A percentile compares a stretch with the other conserved stretches of the same genome.
Evolutionary conservation across 2,888 invertebrate genomes (phyloP).

Genomic region (Tenthredo amoena): DNA sequence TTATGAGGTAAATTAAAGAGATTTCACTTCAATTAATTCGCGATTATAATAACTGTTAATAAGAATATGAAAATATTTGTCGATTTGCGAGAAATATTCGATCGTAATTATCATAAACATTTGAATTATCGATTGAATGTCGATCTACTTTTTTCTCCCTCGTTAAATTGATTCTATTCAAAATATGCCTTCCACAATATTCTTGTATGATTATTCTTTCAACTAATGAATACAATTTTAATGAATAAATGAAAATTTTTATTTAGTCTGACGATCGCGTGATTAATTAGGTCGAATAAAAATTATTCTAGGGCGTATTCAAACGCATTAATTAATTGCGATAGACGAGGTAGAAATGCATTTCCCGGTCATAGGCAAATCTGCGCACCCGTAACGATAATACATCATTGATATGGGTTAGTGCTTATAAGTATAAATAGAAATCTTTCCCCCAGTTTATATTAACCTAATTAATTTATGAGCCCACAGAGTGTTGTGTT

Average conservation of each 20-base stretch:
- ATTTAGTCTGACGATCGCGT: neutral
- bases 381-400: constrained; percentile 20
- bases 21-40: neutral
- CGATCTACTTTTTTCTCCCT: neutral
- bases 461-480: constrained; percentile 11
- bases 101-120: neutral
- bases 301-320: neutral
- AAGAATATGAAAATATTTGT: neutral
- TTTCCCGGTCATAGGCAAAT: constrained; percentile 19
- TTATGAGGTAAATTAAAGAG: neutral
- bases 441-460: neutral
- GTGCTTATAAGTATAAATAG: neutral
- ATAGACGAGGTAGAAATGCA: neutral
- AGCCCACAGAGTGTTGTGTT: neutral
- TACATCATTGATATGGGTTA: neutral
- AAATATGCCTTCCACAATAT: neutral
- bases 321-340: neutral
- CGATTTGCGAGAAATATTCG: neutral
- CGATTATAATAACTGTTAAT: neutral
- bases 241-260: neutral
- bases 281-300: neutral
- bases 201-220: neutral
- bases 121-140: neutral
- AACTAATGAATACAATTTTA: neutral
- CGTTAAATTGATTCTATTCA: neutral